These are phyloP conservation scores for Drosophila teissieri DNA, from an alignment of 1,140 invertebrate genomes.

Conservation along the genomic window DNA sequence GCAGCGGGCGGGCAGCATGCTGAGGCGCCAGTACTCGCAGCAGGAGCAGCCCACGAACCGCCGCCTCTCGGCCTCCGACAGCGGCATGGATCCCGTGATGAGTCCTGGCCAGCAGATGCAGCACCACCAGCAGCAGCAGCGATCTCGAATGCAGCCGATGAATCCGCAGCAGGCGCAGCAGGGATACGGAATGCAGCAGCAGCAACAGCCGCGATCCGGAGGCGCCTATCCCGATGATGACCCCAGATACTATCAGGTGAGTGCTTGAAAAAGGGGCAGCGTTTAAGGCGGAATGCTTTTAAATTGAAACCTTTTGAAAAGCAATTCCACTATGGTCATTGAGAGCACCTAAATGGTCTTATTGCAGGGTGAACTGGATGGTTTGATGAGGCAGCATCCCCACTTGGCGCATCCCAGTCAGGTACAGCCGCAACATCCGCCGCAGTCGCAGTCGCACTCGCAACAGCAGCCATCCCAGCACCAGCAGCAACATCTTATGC, in stretches of 20 bases:
- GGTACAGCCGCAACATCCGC: slow-evolving; percentile 61
- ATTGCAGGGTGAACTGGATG: slow-evolving; percentile 89
- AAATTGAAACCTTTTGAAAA: no score
- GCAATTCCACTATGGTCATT: no score
- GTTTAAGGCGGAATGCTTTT: no score
- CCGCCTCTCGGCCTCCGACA: slow-evolving; percentile 83
- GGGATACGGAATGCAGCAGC: slow-evolving; percentile 58
- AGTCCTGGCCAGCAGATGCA: slow-evolving; percentile 65
- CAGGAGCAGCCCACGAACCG: slow-evolving; percentile 88
- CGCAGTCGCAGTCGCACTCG: slow-evolving; percentile 70
- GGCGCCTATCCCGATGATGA: slow-evolving; percentile 86
- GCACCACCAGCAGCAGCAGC: slow-evolving; percentile 68
- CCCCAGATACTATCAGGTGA: slow-evolving; percentile 86
- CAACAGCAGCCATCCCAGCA: slow-evolving; percentile 72
- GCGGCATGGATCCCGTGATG: slow-evolving; percentile 76
- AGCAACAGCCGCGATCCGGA: slow-evolving; percentile 43
- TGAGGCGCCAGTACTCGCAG: slow-evolving; percentile 95
- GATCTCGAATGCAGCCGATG: slow-evolving; percentile 39
- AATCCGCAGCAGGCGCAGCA: slow-evolving; percentile 62
- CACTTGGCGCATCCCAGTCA: slow-evolving; percentile 87
- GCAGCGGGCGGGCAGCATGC: slow-evolving; percentile 90
- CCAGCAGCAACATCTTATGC: slow-evolving; percentile 56
- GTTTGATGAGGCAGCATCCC: slow-evolving; percentile 90
- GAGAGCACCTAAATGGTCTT: background rate
- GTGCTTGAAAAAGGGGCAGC: background rate